Base-by-base conservation (phyloP, 2,113 vertebrate genomes). In the Todiramphus chloris region DNA sequence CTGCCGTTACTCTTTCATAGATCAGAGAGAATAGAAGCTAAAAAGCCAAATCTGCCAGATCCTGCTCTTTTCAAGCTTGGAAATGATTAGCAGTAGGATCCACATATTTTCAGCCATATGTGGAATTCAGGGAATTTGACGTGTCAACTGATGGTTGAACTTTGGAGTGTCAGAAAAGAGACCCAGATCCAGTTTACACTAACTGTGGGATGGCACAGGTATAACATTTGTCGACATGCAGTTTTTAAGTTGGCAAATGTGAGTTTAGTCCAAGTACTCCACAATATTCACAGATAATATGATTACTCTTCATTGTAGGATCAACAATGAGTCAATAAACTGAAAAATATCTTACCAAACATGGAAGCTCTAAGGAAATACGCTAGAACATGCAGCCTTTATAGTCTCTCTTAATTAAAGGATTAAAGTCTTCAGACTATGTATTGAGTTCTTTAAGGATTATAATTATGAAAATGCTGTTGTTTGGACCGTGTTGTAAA, bases 191-290 rank as follows among this genome's bases (percentile, higher is more conserved):
- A 92, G 79, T 86, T 72, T 74, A 89, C 63, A 89, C 25, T 73
- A 95, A 91, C 91, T 82, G 81, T 92, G 87, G 50, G 67, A 87
- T 78, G 90, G 86, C 82, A 96, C 67, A 60, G 69, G 85, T 93
- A 95, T 91, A 77, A 67, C 87, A 93, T 93, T 87, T 96, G 84
- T 69, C 60, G 88, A 91, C n/a, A 68, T 94, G 96, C 73, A 58
- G 75, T 91, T 96, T 95, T 79, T 69, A 78, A 94, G 91, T 95
- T 97, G 93, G 84, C 53, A 96, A 97, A 95, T 94, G 31, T 78
- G 73, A 97, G 91, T 96, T 97, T 91, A 96, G 60, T 79, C 25
- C 3, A 35, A 66, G n/a, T 16, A 27, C 19, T 80, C 51, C 14
- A 14, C 16, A 95, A 95, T 94, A 96, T 79, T 94, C 94, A 94